These are phyloP conservation scores for Platichthys flesus DNA, from an alignment of 2,113 vertebrate genomes.

Conservation along the genomic window DNA sequence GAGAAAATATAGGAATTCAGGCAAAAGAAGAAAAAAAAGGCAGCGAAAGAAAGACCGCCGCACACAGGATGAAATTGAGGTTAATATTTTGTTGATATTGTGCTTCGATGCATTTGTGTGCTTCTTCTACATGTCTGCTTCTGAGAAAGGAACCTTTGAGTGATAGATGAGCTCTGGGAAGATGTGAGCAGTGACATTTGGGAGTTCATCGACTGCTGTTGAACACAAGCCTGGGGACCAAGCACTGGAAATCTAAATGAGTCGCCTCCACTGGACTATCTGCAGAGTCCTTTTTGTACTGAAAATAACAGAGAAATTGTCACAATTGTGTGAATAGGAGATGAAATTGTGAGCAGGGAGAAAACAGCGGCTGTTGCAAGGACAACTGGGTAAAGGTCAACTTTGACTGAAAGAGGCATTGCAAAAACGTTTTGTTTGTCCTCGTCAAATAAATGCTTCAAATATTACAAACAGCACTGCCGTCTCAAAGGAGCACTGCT, in stretches of 20 bases:
- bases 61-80: neutral
- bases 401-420: conserved; percentile 42
- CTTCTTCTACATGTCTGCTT: conserved; percentile 9
- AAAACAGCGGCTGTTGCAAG: conserved; percentile 36
- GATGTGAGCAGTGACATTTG: conserved; percentile 63
- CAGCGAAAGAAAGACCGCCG: neutral
- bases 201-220: conserved; percentile 20
- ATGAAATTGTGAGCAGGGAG: conserved; percentile 4
- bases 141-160: conserved; percentile 20
- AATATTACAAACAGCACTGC: conserved; percentile 36
- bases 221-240: neutral
- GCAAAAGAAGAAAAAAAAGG: neutral
- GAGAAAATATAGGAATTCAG: neutral
- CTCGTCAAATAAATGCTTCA: conserved; percentile 33
- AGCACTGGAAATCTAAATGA: conserved; percentile 8
- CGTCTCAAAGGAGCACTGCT: conserved; percentile 11
- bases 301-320: neutral
- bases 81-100: neutral
- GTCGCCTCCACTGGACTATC: conserved; percentile 20
- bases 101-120: neutral
- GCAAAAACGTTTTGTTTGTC: conserved; percentile 32
- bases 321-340: conserved; percentile 4
- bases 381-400: conserved; percentile 54
- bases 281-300: conserved; percentile 4
- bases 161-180: conserved; percentile 37